A percentile compares a stretch with the other conserved stretches of the same genome.
phyloP scores from a whole-genome alignment of 2,113 vertebrate species.

The Agapornis roseicollis region DNA sequence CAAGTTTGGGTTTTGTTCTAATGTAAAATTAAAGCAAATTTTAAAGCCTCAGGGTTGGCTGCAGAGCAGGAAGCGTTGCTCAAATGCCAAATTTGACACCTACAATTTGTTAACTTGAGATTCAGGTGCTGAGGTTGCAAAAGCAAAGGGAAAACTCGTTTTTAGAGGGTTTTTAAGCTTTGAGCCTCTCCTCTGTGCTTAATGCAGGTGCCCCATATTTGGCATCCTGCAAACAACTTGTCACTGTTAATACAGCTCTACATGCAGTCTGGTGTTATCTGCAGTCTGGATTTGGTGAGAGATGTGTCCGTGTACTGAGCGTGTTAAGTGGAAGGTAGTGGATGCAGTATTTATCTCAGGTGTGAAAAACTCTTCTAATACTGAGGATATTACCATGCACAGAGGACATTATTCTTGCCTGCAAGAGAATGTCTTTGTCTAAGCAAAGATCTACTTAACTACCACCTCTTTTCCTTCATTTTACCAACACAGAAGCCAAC shows the following conservation, averaged over 20 bases:
- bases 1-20: constrained; percentile 8
- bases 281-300: neutral
- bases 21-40: neutral
- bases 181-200: neutral
- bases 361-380: neutral
- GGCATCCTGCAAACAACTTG: neutral
- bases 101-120: constrained; percentile 19
- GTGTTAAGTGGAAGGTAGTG: fast-evolving
- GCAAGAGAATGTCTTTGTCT: neutral
- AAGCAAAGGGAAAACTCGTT: neutral
- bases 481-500: neutral
- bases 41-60: neutral
- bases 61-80: neutral
- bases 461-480: neutral
- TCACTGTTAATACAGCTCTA: neutral
- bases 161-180: neutral
- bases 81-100: constrained; percentile 8
- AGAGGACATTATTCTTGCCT: neutral
- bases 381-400: neutral
- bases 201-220: neutral
- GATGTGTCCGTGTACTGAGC: fast-evolving
- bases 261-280: no score
- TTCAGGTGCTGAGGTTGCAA: constrained; percentile 22
- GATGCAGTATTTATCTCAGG: neutral
- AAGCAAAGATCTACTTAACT: neutral